Percentiles rank a stretch among this genome's conserved stretches.
Evolutionary conservation across 2,797 vertebrate genomes (phyloP).

Genomic region (Enteromius trimaculatus): DNA sequence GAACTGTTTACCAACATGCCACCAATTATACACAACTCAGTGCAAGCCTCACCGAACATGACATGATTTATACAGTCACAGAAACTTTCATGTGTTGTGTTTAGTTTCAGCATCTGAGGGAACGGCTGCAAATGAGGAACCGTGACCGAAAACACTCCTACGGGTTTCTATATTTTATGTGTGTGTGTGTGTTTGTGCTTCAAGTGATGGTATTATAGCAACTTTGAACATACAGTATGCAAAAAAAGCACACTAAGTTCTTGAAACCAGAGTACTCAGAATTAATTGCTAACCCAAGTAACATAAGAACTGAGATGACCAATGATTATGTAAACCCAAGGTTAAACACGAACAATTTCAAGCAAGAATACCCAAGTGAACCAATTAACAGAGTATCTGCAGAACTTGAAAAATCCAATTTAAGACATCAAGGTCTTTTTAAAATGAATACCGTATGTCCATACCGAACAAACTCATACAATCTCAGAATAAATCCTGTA

Average conservation of each 20-base stretch:
- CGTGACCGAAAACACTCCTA: constrained; percentile 15
- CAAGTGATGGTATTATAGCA: neutral
- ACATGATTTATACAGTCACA: neutral
- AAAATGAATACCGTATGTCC: neutral
- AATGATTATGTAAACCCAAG: neutral
- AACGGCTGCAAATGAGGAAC: constrained; percentile 7
- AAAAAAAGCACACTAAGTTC: neutral
- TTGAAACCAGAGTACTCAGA: neutral
- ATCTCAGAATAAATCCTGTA: neutral
- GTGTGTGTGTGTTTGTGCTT: neutral
- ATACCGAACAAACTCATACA: neutral
- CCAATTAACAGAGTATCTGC: neutral
- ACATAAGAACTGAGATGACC: neutral
- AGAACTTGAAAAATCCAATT: neutral
- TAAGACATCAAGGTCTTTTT: neutral
- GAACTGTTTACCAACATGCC: neutral
- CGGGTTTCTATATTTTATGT: neutral
- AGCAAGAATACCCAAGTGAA: neutral
- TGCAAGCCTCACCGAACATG: neutral
- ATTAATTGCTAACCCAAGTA: neutral
- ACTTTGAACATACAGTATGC: neutral
- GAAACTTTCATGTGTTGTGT: neutral
- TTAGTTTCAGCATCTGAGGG: constrained; percentile 14
- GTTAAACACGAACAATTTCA: neutral
- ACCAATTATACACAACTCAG: neutral